Percentiles rank a stretch among this genome's conserved stretches.
Conservation (phyloP, 2,797 vertebrate genomes). For the Lycodopsis pacificus region DNA sequence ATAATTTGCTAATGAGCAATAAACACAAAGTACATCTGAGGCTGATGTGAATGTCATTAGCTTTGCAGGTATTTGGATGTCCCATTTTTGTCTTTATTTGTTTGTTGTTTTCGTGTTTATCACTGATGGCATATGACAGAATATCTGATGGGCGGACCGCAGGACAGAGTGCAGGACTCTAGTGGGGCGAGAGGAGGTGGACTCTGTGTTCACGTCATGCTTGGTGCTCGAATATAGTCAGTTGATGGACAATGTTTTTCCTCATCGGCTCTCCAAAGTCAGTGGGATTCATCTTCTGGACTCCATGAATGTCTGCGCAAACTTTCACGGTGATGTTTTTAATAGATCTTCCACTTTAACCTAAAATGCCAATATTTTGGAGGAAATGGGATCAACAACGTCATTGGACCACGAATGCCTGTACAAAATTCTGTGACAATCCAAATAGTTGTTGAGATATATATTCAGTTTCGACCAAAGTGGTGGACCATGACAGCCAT, state of each 20-base stretch:
- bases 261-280: too few species aligned
- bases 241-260: too few species aligned
- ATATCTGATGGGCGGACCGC: too few species aligned
- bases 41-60: background rate
- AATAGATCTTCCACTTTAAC: background rate
- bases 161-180: too few species aligned
- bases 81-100: background rate
- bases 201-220: too few species aligned
- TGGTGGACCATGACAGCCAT: background rate
- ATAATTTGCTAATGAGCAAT: background rate
- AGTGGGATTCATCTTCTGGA: too few species aligned
- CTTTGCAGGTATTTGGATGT: background rate
- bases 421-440: background rate
- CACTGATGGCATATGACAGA: background rate
- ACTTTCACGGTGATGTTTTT: too few species aligned
- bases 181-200: too few species aligned
- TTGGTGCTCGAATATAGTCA: too few species aligned
- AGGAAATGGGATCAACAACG: background rate
- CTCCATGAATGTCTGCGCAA: too few species aligned
- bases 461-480: background rate
- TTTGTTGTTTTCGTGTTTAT: background rate
- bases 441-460: background rate
- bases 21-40: background rate
- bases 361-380: background rate
- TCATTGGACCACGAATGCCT: slow-evolving; percentile 1